phyloP scores from a whole-genome alignment of 1,140 invertebrate genomes.

The Proctacanthus coquilletti region DNA sequence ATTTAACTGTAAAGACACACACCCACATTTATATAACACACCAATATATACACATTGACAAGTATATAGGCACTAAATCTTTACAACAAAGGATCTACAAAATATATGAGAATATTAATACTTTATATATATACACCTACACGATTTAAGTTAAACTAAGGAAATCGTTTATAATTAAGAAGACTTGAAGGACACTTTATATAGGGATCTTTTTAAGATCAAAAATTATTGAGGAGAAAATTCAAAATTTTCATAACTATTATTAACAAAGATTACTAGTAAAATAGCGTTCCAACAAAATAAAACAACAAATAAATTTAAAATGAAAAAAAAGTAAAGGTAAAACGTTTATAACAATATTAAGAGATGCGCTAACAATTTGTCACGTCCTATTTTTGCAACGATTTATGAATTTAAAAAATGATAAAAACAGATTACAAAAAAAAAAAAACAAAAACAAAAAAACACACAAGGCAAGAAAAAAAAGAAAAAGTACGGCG shows the following conservation, averaged over 20 bases:
- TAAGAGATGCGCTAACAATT: slow-evolving; percentile 5
- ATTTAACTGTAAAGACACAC: no score
- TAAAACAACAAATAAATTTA: slow-evolving; percentile 8
- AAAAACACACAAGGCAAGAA: slow-evolving; percentile 12
- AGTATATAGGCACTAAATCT: no score
- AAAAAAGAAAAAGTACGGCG: slow-evolving; percentile 12
- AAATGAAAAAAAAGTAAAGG: slow-evolving; percentile 17
- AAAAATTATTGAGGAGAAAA: slow-evolving; percentile 6
- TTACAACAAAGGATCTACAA: no score
- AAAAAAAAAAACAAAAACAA: slow-evolving; percentile 9
- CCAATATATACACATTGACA: no score
- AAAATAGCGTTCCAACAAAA: slow-evolving; percentile 22
- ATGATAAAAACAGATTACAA: slow-evolving; percentile 15
- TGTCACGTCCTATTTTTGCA: no score
- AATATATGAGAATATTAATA: no score
- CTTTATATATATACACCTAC: no score
- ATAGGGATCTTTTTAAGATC: slow-evolving; percentile 18
- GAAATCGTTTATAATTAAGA: no score
- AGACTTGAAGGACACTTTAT: no score
- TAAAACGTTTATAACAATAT: slow-evolving; percentile 12
- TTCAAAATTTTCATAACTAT: slow-evolving; percentile 1
- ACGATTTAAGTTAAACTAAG: no score
- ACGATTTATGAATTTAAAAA: slow-evolving; percentile 26
- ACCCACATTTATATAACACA: no score
- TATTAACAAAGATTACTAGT: not conserved